Base-by-base conservation (phyloP, 2,113 vertebrate species). In the Pardalotus punctatus region DNA sequence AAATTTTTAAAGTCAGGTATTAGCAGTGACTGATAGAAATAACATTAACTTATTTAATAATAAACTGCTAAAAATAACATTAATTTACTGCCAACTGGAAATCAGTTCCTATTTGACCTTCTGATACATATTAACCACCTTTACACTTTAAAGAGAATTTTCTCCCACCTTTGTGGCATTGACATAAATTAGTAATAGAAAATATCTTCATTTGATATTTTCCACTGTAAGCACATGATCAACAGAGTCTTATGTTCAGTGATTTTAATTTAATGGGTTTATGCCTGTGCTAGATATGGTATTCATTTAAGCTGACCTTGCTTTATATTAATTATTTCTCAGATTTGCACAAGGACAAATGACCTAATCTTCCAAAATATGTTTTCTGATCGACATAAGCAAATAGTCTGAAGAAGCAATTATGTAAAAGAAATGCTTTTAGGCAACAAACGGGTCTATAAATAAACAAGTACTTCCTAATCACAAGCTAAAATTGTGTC, bases 251-350 rank as follows among this genome's bases (percentile, higher is more conserved):
- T 97, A 86, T 3, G 2, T 92, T 93, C 72, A 50, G 54, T 88
- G 83, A 93, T 94, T 97, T 98, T 96, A 97, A 97, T 97, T 96
- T 97, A 97, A 98, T 94, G 95, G 91, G 69, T 79, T 96, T 96
- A 84, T 78, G 90, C 90, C 93, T 22, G 20, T 95, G 91, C 93
- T 93, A 79, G 89, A 67, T 78, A 88, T 64, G 53, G 58, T 96
- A 95, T 91, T 97, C 96, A 97, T 97, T 98, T 97, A 96, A 97
- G 97, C 90, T 96, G 96, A 95, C 97, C 97, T 97, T 96, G 94
- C 96, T 98, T 97, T 96, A 81, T 78, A 86, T 98, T 97, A 98
- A 81, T 97, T 97, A 98, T 97, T 81, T 45, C 94, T 97, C 95
- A 90, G 95, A 96, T 97, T 95, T 94, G 58, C 96, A 88, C 96